Percentiles rank a stretch among this genome's conserved stretches.
phyloP scores from a whole-genome alignment of 2,113 vertebrate species.

The Podilymbus podiceps region DNA sequence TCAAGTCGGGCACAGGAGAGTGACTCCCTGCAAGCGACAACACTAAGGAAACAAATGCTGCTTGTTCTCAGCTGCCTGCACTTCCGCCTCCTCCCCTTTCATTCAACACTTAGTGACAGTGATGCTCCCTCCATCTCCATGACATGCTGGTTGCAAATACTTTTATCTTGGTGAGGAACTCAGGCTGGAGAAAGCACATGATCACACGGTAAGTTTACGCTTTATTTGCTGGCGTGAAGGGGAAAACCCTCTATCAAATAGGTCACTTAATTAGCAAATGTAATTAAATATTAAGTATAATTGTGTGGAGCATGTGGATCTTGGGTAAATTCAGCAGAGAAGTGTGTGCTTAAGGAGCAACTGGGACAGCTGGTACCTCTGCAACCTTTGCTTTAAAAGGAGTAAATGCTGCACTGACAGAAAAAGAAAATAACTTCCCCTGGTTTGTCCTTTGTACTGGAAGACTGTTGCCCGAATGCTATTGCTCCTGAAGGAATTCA shows the following conservation, averaged over 20 bases:
- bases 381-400: conserved; percentile 10
- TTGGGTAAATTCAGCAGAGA: background rate
- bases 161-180: background rate
- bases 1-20: background rate
- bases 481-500: background rate
- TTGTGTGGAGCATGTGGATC: background rate
- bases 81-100: conserved; percentile 37
- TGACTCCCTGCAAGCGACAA: background rate
- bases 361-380: conserved; percentile 17
- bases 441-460: background rate
- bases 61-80: background rate
- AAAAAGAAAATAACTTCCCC: background rate
- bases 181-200: background rate
- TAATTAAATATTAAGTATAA: background rate
- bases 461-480: background rate
- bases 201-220: background rate
- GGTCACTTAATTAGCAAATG: background rate
- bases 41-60: background rate
- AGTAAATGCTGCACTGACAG: background rate
- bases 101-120: background rate
- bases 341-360: conserved; percentile 14
- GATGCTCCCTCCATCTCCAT: background rate
- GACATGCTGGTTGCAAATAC: background rate
- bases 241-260: background rate
- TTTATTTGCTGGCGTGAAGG: background rate